Percentiles rank a stretch among this genome's conserved stretches.
These are phyloP conservation scores for Furcula furcula DNA, from an alignment of 2,888 invertebrate species.

Conservation along the genomic window DNA sequence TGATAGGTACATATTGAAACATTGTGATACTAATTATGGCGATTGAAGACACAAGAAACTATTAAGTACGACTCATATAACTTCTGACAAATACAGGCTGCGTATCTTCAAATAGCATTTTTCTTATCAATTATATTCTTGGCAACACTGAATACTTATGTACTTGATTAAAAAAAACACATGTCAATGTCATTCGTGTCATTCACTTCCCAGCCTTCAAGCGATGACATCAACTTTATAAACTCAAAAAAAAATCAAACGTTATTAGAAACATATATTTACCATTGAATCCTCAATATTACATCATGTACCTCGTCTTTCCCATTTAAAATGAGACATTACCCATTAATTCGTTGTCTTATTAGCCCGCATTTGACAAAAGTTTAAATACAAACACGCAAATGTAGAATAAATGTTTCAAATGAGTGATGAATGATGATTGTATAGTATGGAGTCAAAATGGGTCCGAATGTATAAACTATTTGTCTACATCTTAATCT, in stretches of 20 bases:
- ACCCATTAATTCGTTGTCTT: conserved; percentile 70
- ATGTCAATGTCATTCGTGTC: conserved; percentile 5
- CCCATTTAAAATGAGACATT: conserved; percentile 28
- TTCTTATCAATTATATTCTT: conserved; percentile 2
- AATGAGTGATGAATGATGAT: conserved; percentile 30
- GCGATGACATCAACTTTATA: background rate
- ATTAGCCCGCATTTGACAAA: conserved; percentile 78
- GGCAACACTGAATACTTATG: too few relatives aligned
- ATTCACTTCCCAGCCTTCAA: conserved; percentile 3
- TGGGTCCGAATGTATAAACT: conserved; percentile 28
- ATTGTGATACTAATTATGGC: conserved; percentile 39
- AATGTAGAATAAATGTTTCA: conserved; percentile 33
- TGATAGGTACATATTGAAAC: conserved; percentile 41
- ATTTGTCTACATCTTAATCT: conserved; percentile 50
- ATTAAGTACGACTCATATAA: conserved; percentile 33
- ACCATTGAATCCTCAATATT: conserved; percentile 25
- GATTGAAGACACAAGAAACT: conserved; percentile 28
- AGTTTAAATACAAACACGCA: conserved; percentile 48
- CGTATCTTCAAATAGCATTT: conserved; percentile 4
- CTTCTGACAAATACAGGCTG: conserved; percentile 77
- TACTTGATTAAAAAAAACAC: background rate
- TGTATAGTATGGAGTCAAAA: conserved; percentile 29
- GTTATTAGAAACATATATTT: too few relatives aligned
- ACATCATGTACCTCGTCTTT: conserved; percentile 25
- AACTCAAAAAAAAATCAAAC: too few relatives aligned